These are phyloP conservation scores for Nemotelus nigrinus DNA, from an alignment of 2,888 invertebrate genomes.

Conservation along the genomic window DNA sequence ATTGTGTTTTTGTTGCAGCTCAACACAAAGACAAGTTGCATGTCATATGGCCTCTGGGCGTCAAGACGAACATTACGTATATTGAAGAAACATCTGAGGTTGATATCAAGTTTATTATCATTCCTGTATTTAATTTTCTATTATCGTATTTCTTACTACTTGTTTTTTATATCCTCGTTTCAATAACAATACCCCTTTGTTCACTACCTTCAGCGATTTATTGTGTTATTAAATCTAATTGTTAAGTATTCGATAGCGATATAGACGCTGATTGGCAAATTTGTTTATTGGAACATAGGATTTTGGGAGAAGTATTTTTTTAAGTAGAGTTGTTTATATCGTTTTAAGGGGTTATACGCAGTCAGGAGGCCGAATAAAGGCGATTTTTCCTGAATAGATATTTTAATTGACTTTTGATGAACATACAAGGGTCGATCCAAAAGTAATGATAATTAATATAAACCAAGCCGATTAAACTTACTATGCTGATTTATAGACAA, in stretches of 20 bases:
- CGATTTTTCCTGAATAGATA: no score
- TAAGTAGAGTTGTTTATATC: no score
- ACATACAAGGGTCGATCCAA: no score
- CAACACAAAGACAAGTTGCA: constrained; percentile 98
- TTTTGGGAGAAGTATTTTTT: no score
- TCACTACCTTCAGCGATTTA: background rate
- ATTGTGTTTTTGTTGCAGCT: constrained; percentile 98
- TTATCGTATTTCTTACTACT: constrained; percentile 48
- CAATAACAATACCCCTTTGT: no score
- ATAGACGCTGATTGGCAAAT: background rate
- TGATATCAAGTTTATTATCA: constrained; percentile 55
- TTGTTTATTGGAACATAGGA: background rate
- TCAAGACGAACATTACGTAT: constrained; percentile 94
- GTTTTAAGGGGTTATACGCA: no score
- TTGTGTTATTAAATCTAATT: constrained; percentile 23
- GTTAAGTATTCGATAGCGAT: background rate
- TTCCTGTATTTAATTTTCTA: constrained; percentile 48
- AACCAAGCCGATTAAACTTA: no score
- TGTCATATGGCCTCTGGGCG: constrained; percentile 96
- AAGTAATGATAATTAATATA: no score
- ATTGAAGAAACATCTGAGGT: constrained; percentile 94
- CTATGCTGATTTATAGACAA: no score
- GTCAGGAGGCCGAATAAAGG: no score
- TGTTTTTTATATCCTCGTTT: constrained; percentile 41
- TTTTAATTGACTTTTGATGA: no score